These are phyloP conservation scores for Cristatella mucedo DNA, from an alignment of 2,888 invertebrate species.

Conservation along the genomic window DNA sequence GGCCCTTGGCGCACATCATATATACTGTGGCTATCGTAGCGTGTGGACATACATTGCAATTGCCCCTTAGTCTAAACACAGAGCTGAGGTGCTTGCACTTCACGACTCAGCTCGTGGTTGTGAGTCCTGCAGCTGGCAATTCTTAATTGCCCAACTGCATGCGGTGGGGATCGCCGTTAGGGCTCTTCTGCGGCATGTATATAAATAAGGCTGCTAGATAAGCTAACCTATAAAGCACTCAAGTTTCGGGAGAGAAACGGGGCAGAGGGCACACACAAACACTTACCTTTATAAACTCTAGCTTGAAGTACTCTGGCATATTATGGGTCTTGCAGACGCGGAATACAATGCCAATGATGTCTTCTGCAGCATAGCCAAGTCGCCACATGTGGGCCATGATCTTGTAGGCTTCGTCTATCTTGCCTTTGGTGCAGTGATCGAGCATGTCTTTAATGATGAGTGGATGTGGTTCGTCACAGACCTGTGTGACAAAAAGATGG, in stretches of 20 bases:
- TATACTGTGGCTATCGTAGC: too few species aligned
- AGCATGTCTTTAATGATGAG: conserved; percentile 79
- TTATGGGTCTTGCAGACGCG: conserved; percentile 74
- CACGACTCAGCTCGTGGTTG: too few species aligned
- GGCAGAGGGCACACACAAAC: too few species aligned
- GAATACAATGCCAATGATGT: conserved; percentile 85
- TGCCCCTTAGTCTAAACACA: too few species aligned
- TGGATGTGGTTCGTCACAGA: conserved; percentile 98
- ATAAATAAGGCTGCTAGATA: background rate
- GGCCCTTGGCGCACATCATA: too few species aligned
- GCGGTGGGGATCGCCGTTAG: too few species aligned
- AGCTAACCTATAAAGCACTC: background rate
- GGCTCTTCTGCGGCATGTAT: background rate
- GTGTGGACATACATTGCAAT: too few species aligned
- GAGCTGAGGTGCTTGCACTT: too few species aligned
- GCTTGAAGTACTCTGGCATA: conserved; percentile 61
- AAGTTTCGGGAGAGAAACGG: too few species aligned
- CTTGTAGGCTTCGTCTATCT: conserved; percentile 70
- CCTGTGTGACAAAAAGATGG: too few species aligned
- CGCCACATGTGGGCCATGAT: conserved; percentile 74
- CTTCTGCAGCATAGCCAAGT: conserved; percentile 88
- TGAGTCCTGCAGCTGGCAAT: too few species aligned
- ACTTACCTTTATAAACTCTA: conserved; percentile 61
- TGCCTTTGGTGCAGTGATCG: conserved; percentile 58
- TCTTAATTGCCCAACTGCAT: too few species aligned